Conservation (phyloP, 2,113 vertebrate species). For the Gambusia affinis region DNA sequence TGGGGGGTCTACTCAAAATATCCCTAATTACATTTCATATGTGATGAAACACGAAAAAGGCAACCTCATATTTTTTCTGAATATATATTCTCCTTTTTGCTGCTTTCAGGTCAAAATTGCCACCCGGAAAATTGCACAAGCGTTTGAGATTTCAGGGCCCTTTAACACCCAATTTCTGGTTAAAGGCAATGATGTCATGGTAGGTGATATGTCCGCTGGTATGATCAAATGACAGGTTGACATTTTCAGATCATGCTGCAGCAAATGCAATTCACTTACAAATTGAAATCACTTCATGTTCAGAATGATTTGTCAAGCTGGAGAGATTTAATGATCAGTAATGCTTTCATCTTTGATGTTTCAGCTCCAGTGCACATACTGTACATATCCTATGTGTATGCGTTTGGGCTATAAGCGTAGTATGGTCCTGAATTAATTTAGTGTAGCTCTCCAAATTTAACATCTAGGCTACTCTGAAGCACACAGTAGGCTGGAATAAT, state of each 20-base stretch:
- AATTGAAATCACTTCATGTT: slow-evolving; percentile 37
- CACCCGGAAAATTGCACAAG: slow-evolving; percentile 89
- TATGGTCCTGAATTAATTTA: background rate
- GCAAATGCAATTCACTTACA: slow-evolving; percentile 27
- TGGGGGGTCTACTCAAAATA: too few species aligned
- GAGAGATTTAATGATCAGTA: slow-evolving; percentile 28
- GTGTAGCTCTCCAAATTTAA: background rate
- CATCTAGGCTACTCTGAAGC: background rate
- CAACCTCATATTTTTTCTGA: slow-evolving; percentile 18
- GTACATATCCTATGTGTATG: background rate
- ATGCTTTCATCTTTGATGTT: slow-evolving; percentile 17
- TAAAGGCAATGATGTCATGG: slow-evolving; percentile 92
- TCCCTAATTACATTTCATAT: background rate
- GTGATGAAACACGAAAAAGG: slow-evolving; percentile 1
- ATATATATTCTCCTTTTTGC: slow-evolving; percentile 29
- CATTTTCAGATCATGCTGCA: slow-evolving; percentile 47
- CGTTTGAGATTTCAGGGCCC: slow-evolving; percentile 93
- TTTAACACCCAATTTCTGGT: slow-evolving; percentile 97
- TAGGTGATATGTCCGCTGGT: slow-evolving; percentile 76
- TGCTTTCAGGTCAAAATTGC: slow-evolving; percentile 86
- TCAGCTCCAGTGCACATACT: background rate
- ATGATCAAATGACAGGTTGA: slow-evolving; percentile 36
- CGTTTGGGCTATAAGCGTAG: background rate
- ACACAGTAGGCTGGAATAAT: background rate
- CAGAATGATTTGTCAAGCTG: slow-evolving; percentile 13